These are phyloP conservation scores for Eulemur albifrons DNA, from an alignment of 2,797 vertebrate genomes.

Conservation along the genomic window DNA sequence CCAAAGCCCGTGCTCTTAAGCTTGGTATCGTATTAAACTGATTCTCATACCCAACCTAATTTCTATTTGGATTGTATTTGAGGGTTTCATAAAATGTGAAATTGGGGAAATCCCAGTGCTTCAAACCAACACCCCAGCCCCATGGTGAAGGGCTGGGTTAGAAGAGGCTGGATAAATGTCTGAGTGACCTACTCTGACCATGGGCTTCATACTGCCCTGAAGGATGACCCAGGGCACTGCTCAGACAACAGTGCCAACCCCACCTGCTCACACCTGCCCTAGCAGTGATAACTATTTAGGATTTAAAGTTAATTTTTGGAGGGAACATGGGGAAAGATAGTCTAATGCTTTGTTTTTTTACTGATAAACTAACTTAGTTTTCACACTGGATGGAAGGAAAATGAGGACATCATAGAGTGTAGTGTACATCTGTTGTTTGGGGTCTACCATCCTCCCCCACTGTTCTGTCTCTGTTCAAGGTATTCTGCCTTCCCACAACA, in stretches of 20 bases:
- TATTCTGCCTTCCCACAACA: neutral
- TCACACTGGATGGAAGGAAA: neutral
- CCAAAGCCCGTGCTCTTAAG: neutral
- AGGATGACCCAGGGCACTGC: neutral
- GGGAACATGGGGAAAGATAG: neutral
- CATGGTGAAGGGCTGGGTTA: neutral
- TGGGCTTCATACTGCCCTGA: neutral
- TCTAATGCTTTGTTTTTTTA: neutral
- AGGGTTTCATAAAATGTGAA: slow-evolving; percentile 10
- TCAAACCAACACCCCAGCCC: neutral
- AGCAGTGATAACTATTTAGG: neutral
- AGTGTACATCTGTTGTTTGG: neutral
- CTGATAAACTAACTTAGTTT: neutral
- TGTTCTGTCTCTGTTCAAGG: neutral
- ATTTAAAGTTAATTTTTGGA: neutral
- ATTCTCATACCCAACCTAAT: neutral
- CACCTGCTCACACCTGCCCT: neutral
- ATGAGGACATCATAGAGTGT: neutral
- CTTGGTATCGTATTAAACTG: neutral
- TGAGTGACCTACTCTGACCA: neutral
- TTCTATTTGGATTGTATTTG: slow-evolving; percentile 4
- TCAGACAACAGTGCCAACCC: neutral
- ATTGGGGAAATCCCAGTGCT: neutral
- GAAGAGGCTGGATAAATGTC: neutral
- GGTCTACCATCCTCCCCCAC: neutral